A percentile compares a stretch with the other conserved stretches of the same genome.
Conservation (phyloP, 2,888 invertebrate species). For the Lithophane socia region DNA sequence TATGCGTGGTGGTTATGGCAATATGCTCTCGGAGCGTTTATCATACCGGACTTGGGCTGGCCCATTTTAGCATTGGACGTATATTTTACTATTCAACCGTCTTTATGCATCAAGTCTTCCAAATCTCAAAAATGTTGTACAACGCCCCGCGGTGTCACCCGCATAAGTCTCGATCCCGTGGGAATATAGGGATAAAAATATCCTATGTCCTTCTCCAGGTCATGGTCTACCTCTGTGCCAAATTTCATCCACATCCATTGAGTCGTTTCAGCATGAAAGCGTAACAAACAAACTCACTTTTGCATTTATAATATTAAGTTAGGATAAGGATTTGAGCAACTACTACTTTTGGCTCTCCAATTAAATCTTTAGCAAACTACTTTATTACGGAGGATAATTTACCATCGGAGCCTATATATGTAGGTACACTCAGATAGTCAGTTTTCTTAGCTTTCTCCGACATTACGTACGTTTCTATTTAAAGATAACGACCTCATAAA, state of each 20-base stretch:
- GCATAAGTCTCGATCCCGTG: too few species aligned
- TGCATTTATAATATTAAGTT: too few species aligned
- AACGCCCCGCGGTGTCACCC: too few species aligned
- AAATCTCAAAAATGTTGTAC: neutral
- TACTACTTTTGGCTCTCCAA: neutral
- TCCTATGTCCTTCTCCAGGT: too few species aligned
- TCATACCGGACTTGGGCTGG: neutral
- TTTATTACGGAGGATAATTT: conserved; percentile 34
- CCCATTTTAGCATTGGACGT: conserved; percentile 1
- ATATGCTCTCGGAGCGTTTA: conserved; percentile 25
- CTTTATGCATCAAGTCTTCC: neutral
- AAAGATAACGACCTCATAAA: conserved; percentile 57
- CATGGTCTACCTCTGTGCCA: too few species aligned
- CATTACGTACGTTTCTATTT: conserved; percentile 57
- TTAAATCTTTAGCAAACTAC: neutral
- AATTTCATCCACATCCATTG: too few species aligned
- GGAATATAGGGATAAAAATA: too few species aligned
- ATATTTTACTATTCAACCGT: neutral
- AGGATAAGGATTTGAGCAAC: neutral
- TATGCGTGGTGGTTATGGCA: conserved; percentile 5
- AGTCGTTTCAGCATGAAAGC: too few species aligned
- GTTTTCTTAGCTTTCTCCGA: conserved; percentile 54
- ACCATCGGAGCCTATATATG: conserved; percentile 23
- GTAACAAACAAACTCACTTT: too few species aligned
- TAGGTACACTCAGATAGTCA: conserved; percentile 19